These are phyloP conservation scores for Chaenogobius annularis DNA, from an alignment of 2,113 vertebrate species.

Conservation along the genomic window DNA sequence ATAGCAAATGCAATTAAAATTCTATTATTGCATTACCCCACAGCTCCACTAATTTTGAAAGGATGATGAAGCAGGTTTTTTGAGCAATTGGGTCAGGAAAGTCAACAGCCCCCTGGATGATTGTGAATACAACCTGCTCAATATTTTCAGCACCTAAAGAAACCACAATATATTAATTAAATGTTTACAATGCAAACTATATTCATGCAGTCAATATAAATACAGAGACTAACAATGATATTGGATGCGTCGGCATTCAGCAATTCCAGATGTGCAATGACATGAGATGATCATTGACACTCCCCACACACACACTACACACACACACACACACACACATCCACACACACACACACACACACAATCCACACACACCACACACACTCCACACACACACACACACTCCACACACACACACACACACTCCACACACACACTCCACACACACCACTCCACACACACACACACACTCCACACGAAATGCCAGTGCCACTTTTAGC, in stretches of 20 bases:
- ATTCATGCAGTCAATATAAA: not conserved
- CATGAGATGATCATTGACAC: no score
- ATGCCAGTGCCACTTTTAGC: not conserved
- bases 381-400: no score
- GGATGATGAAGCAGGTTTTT: conserved; percentile 97
- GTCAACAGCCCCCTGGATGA: conserved; percentile 96
- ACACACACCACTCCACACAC: no score
- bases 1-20: not conserved
- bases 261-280: no score
- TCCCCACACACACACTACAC: no score
- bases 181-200: not conserved
- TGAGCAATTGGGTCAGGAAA: conserved; percentile 96
- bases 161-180: not conserved
- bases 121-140: conserved; percentile 90
- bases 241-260: not conserved
- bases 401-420: no score
- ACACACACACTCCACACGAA: no score
- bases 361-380: no score
- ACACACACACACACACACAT: no score
- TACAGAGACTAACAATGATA: not conserved
- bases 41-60: conserved; percentile 92
- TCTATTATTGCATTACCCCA: conserved; percentile 54
- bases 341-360: no score
- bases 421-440: no score
- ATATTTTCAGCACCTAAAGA: conserved; percentile 87